phyloP scores from a whole-genome alignment of 2,888 invertebrate genomes.

The Brenthis daphne region DNA sequence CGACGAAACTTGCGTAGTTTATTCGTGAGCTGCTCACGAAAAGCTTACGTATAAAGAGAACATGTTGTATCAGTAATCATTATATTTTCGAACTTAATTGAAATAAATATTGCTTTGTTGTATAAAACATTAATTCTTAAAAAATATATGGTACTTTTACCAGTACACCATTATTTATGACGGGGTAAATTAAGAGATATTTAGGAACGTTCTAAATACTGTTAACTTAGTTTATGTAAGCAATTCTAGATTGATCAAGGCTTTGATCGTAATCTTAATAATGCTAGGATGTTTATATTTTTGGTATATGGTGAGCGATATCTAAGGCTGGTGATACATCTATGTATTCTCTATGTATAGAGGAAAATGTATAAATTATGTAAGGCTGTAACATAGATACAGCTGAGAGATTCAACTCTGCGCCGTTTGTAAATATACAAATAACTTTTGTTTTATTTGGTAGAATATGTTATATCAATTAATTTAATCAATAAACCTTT shows the following conservation, averaged over 20 bases:
- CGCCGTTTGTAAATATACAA: constrained; percentile 52
- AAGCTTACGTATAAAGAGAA: background rate
- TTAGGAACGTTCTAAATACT: constrained; percentile 30
- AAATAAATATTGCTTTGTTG: background rate
- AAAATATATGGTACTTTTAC: too few species aligned
- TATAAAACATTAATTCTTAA: background rate
- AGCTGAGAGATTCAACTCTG: constrained; percentile 71
- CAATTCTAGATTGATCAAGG: constrained; percentile 41
- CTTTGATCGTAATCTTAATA: constrained; percentile 44
- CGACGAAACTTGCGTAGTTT: background rate
- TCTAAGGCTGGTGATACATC: constrained; percentile 76
- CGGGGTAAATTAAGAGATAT: constrained; percentile 31
- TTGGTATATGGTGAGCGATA: constrained; percentile 54
- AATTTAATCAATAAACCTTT: constrained; percentile 6
- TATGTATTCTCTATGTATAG: constrained; percentile 57
- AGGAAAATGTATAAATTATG: constrained; percentile 50
- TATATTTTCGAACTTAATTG: too few species aligned
- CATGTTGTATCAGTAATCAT: background rate
- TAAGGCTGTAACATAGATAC: constrained; percentile 62
- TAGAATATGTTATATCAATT: constrained; percentile 17
- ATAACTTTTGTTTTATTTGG: constrained; percentile 41
- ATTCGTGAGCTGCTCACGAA: background rate
- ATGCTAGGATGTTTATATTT: constrained; percentile 44
- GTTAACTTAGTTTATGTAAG: constrained; percentile 25
- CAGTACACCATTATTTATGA: constrained; percentile 12